phyloP scores from a whole-genome alignment of 2,888 invertebrate species.

The Agrotis clavis region DNA sequence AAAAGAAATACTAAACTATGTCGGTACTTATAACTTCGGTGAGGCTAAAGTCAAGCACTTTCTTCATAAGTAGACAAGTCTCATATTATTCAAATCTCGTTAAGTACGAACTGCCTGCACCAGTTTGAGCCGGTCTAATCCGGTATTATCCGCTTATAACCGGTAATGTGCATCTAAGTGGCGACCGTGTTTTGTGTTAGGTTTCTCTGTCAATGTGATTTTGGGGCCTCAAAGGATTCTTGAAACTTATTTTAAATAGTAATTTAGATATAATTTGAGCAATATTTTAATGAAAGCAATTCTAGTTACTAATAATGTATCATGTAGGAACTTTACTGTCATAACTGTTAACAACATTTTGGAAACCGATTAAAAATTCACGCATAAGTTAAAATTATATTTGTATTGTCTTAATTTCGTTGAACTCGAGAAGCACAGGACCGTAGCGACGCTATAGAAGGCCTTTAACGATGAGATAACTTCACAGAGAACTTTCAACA shows the following conservation, averaged over 20 bases:
- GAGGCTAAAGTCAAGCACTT: not conserved
- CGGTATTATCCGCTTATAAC: constrained; percentile 62
- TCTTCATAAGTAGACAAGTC: constrained; percentile 28
- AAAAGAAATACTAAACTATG: constrained; percentile 9
- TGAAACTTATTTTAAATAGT: not conserved
- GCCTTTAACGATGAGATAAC: no score
- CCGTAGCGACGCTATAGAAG: no score
- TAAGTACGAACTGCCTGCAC: constrained; percentile 58
- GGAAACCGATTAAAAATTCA: no score
- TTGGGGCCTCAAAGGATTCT: constrained; percentile 28
- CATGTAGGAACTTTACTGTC: no score
- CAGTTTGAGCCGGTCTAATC: constrained; percentile 62
- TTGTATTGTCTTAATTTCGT: no score
- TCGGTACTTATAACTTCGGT: not conserved
- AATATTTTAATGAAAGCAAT: not conserved
- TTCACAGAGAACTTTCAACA: no score
- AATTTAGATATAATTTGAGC: not conserved
- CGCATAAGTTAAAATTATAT: no score
- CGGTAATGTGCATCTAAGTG: constrained; percentile 65
- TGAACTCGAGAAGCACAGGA: no score
- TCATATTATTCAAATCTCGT: constrained; percentile 58
- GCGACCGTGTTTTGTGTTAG: constrained; percentile 50
- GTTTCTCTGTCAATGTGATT: constrained; percentile 47
- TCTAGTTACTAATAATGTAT: no score
- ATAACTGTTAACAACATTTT: no score